Evolutionary conservation across 2,113 vertebrate genomes (phyloP), one percentile per base, ranked within the genome.

Genomic region (Protobothrops flavoviridis): DNA sequence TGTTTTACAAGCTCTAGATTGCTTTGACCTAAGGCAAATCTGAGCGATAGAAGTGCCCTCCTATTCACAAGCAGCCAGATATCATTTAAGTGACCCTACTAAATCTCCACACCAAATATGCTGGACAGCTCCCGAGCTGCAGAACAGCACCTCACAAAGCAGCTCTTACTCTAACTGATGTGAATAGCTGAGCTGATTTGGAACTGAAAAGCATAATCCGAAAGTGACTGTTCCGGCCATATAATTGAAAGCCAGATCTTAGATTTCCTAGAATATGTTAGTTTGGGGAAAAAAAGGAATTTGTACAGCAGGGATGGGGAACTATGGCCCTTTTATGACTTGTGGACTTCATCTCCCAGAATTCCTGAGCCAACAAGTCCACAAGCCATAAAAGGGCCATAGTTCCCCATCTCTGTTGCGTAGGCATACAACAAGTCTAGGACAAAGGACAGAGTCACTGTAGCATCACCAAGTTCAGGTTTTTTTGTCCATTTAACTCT

Each of bases 21-120:
- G 95, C 94, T 95, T 90, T 96, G 96, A 94, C 96, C 96, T n/a
- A 91, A 95, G 69, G 24, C 95, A 95, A 97, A 96, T 96, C 87
- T 1, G 0, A 69, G 74, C 39, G 88, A 93, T 96, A 89, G 85
- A 95, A 96, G 89, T 90, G 92, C 21, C 93, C 94, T 45, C 59
- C 88, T 57, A 93, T 89, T 95, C 89, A 93, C 94, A 94, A 96
- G 92, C 95, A 95, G 93, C 53, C 94, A 93, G 92, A 91, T 10
- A 92, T 91, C 90, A 86, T 90, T 94, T 94, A 95, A 93, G 87
- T 15, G 74, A 5, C 90, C 91, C 74, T 87, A 29, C 33, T 89
- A 85, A 56, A 64, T 57, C 90, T 24, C 3, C 50, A 33, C 61
- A 21, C 61, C 85, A 48, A 50, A 33, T 39, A 13, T 29, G 50